Percentiles rank a stretch among this genome's conserved stretches.
Evolutionary conservation across 2,888 invertebrate genomes (phyloP).

Genomic region (Coelogynopora nodosa): DNA sequence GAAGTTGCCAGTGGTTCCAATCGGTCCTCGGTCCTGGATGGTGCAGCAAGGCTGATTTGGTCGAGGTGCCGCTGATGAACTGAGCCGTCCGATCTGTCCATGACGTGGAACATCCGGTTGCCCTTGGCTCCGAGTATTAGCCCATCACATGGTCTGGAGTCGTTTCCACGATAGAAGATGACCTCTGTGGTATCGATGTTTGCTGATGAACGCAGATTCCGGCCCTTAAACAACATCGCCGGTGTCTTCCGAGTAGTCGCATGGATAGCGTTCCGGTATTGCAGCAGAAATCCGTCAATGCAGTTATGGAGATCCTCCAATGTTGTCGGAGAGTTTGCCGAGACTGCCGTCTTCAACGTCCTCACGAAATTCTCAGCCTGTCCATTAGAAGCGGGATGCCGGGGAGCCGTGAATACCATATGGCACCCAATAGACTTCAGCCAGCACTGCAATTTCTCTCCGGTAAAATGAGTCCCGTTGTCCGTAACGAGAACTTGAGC

Average conservation of each 20-base stretch:
- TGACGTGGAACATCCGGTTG: not conserved
- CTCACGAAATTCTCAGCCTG: not conserved
- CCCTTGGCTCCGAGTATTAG: not conserved
- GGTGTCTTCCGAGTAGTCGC: conserved; percentile 1
- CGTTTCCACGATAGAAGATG: conserved; percentile 5
- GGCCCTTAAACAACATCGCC: conserved; percentile 20
- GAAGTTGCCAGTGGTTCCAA: not conserved
- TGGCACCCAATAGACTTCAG: not conserved
- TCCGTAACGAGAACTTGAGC: conserved; percentile 4
- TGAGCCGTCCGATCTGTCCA: not conserved
- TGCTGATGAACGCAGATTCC: conserved; percentile 25
- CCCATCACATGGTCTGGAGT: conserved; percentile 14
- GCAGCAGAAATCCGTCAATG: conserved; percentile 27
- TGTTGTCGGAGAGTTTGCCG: not conserved
- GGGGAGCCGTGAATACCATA: not conserved
- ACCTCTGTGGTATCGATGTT: conserved; percentile 5
- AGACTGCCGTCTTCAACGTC: conserved; percentile 7
- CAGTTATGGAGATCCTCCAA: not conserved
- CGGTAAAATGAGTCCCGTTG: conserved; percentile 6
- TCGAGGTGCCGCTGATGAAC: not conserved
- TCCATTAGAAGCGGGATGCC: not conserved
- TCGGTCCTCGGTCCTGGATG: not conserved
- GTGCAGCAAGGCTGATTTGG: conserved; percentile 10
- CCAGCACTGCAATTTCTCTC: not conserved
- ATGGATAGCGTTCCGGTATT: conserved; percentile 29